Conservation (phyloP, 92 coral and sea anemone species). For the Parazoanthus darwini region DNA sequence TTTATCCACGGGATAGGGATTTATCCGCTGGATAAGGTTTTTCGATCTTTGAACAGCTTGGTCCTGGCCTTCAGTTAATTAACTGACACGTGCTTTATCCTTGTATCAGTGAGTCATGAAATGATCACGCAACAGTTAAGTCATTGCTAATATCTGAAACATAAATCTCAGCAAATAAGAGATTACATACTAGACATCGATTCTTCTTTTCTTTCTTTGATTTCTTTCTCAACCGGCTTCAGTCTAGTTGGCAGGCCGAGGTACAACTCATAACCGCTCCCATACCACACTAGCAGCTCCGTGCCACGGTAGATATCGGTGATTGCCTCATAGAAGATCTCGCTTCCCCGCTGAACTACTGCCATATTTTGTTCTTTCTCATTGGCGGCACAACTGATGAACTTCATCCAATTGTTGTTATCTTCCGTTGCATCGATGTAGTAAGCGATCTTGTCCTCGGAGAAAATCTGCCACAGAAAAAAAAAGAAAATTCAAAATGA, state of each 20-base stretch:
- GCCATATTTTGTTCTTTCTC: slow-evolving; percentile 84
- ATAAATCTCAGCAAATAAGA: no score
- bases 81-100: neutral
- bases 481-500: neutral
- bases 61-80: neutral
- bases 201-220: slow-evolving; percentile 25
- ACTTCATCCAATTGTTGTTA: slow-evolving; percentile 93
- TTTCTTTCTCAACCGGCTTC: slow-evolving; percentile 50
- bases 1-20: no score
- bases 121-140: neutral
- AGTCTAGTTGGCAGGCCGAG: slow-evolving; percentile 91
- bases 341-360: slow-evolving; percentile 87
- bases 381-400: slow-evolving; percentile 80
- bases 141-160: neutral
- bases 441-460: slow-evolving; percentile 71
- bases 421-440: slow-evolving; percentile 89
- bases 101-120: neutral
- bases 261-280: slow-evolving; percentile 81
- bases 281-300: slow-evolving; percentile 96
- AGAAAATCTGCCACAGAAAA: slow-evolving; percentile 50
- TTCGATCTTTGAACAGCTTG: no score
- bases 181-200: slow-evolving; percentile 9
- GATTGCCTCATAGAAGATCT: slow-evolving; percentile 82
- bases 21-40: no score
- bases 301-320: slow-evolving; percentile 80